phyloP scores from a whole-genome alignment of 1,140 invertebrate species.

The Ericerus pela region DNA sequence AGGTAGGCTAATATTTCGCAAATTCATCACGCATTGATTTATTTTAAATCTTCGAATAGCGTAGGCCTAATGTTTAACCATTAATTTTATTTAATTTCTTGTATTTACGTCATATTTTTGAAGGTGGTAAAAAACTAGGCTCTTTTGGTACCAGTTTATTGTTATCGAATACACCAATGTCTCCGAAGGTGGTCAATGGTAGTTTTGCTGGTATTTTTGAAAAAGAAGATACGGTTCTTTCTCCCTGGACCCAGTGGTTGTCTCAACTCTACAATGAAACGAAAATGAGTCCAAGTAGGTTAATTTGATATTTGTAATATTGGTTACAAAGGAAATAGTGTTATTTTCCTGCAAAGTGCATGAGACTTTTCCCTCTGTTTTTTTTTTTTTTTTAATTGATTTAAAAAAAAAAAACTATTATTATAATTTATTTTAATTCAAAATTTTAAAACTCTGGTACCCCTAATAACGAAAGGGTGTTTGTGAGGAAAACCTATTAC shows the following conservation, averaged over 20 bases:
- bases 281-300: conserved; percentile 61
- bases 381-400: too few species aligned
- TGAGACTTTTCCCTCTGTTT: too few species aligned
- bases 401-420: too few species aligned
- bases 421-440: too few species aligned
- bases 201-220: conserved; percentile 92
- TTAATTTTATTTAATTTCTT: not conserved
- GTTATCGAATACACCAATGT: conserved; percentile 87
- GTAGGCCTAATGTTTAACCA: not conserved
- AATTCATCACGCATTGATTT: not conserved
- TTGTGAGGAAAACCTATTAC: too few species aligned
- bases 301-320: conserved; percentile 25
- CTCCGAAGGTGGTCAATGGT: conserved; percentile 91
- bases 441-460: too few species aligned
- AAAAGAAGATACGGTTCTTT: conserved; percentile 58
- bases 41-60: too few species aligned
- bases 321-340: not conserved
- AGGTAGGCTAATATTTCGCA: not conserved
- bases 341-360: too few species aligned
- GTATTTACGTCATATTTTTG: conserved; percentile 17
- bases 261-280: conserved; percentile 46
- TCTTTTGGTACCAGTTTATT: conserved; percentile 86
- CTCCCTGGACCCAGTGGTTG: conserved; percentile 60
- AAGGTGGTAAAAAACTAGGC: conserved; percentile 60
- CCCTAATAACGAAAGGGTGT: too few species aligned